Conservation (phyloP, 1,140 invertebrate genomes). For the Arion vulgaris region DNA sequence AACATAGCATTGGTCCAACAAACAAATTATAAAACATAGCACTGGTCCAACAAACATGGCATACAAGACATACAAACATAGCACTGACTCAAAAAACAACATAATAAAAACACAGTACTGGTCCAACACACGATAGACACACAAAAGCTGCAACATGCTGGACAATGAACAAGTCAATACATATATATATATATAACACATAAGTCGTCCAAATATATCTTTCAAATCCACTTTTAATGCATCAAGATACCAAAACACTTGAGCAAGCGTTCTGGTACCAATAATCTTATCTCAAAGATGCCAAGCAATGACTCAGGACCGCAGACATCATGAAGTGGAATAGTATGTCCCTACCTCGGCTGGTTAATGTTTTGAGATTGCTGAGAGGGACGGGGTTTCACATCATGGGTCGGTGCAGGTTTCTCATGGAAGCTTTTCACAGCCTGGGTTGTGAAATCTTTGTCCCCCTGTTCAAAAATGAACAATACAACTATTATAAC, state of each 20-base stretch:
- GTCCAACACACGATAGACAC: too few species aligned
- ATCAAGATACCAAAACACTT: background rate
- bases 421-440: conserved; percentile 86
- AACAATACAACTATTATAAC: background rate
- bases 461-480: conserved; percentile 79
- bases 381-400: conserved; percentile 50
- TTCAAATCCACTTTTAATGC: background rate
- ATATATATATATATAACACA: too few species aligned
- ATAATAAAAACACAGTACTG: too few species aligned
- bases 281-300: background rate
- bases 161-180: too few species aligned
- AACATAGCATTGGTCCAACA: too few species aligned
- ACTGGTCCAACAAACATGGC: too few species aligned
- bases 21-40: too few species aligned
- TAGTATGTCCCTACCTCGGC: conserved; percentile 40
- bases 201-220: background rate
- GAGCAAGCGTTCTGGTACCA: background rate
- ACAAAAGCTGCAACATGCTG: too few species aligned
- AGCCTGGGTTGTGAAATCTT: conserved; percentile 89
- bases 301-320: background rate
- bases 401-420: conserved; percentile 79
- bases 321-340: background rate
- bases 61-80: too few species aligned
- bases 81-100: too few species aligned
- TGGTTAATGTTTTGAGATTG: conserved; percentile 56